Evolutionary conservation across 2,113 vertebrate genomes (phyloP).

Genomic region (Progne subis): DNA sequence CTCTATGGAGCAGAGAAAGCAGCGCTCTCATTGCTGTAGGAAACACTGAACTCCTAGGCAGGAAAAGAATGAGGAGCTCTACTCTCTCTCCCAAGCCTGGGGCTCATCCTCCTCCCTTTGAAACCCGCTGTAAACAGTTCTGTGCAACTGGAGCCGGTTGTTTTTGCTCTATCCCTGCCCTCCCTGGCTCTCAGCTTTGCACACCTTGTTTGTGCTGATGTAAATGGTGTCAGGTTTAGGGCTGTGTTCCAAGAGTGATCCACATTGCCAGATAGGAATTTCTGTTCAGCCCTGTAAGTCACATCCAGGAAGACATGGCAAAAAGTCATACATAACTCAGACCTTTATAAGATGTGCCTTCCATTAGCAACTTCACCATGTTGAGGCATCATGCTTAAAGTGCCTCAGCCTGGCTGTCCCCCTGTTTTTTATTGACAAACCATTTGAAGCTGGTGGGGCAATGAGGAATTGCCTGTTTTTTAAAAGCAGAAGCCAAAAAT

Average conservation of each 20-base stretch:
- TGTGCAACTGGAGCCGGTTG: background rate
- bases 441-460: background rate
- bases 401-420: background rate
- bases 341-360: background rate
- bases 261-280: background rate
- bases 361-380: background rate
- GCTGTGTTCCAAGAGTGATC: background rate
- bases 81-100: background rate
- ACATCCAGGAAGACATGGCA: background rate
- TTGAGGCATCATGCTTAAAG: fast-evolving
- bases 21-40: background rate
- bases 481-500: background rate
- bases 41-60: background rate
- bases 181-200: background rate
- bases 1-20: background rate
- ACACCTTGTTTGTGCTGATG: background rate
- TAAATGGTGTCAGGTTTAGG: background rate
- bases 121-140: background rate
- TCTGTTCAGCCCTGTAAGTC: background rate
- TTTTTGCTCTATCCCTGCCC: background rate
- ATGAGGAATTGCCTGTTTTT: background rate
- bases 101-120: background rate
- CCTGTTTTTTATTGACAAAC: background rate
- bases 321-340: background rate
- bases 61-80: background rate